Percentiles rank a stretch among this genome's conserved stretches.
Evolutionary conservation across 2,113 vertebrate genomes (phyloP).

Genomic region (Panurus biarmicus): DNA sequence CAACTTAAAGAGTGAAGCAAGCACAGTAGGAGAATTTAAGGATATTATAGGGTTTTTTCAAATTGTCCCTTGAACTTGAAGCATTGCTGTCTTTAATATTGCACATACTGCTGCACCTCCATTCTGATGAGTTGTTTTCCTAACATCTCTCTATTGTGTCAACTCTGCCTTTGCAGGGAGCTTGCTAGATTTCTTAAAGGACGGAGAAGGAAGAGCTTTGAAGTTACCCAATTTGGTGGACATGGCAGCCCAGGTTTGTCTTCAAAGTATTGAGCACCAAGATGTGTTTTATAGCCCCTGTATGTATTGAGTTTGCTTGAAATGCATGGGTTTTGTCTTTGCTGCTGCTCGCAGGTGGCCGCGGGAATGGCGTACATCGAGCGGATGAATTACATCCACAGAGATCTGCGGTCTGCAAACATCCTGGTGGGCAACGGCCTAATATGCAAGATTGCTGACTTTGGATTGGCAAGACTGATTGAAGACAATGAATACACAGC

Average conservation of each 20-base stretch:
- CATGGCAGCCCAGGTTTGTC: slow-evolving; percentile 92
- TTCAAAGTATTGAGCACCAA: background rate
- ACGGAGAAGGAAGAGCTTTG: slow-evolving; percentile 84
- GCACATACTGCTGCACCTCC: background rate
- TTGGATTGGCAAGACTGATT: slow-evolving; percentile 91
- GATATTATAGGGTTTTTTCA: background rate
- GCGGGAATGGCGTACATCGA: slow-evolving; percentile 98
- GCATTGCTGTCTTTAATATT: background rate
- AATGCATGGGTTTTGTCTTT: background rate
- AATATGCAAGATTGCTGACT: slow-evolving; percentile 96
- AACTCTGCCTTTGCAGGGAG: slow-evolving; percentile 78
- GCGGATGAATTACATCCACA: slow-evolving; percentile 98
- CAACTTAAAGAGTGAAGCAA: background rate
- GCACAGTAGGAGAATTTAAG: background rate
- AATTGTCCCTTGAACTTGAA: background rate
- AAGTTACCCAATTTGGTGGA: slow-evolving; percentile 95
- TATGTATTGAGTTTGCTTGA: background rate
- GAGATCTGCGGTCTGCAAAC: slow-evolving; percentile 93
- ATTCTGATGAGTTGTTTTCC: background rate
- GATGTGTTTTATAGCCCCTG: fast-evolving
- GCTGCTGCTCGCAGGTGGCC: slow-evolving; percentile 73
- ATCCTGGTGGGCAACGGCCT: slow-evolving; percentile 93
- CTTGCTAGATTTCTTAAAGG: slow-evolving; percentile 92
- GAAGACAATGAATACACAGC: slow-evolving; percentile 98
- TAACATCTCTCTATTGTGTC: background rate